Base-by-base conservation (phyloP, 2,888 invertebrate genomes). In the Lycocerus yunnanus region DNA sequence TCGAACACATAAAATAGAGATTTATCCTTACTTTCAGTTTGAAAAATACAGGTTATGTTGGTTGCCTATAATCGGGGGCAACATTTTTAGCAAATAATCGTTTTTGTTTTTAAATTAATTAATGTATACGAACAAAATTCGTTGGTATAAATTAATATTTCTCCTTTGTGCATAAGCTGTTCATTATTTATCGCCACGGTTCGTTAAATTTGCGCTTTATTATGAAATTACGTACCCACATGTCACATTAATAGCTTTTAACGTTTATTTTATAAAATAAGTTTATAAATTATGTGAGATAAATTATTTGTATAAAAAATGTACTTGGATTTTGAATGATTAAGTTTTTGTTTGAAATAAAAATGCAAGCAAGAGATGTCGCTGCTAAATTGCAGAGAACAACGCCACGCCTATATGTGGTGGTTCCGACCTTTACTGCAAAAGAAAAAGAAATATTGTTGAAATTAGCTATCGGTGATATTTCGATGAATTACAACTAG, bases 381-480 rank as follows among this genome's bases (percentile, higher is more conserved):
- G 66, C 67, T 67, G 14, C n/a, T 10, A 74, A 43, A 68, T 59
- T 68, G 21, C 43, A 67, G 16, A 68, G 66, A 67, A 60, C 58
- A 67, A 71, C 68, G 71, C 75, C 75, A 75, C 75, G 72, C 75
- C 75, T 75, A 61, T 69, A 72, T 59, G 66, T 61, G 16, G 71
- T 71, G 72, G 72, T 74, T 72, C 18, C 60, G 61, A 72, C 21
- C 72, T 68, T 69, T 27, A 69, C 69, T 75, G 72, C 69, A 75
- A 69, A 72, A 75, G 71, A 69, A 67, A 27, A 66, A 66, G 10
- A 43, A 21, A 14, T 66, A 59, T 65, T 66, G 61, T 18, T 74
- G 24, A 70, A 59, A 74, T 21, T 67, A 63, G 27, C 70, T 59
- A 58, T 69, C 59, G 68, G 63, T 61, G 27, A 63, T 66, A 58